phyloP scores from a whole-genome alignment of 1,140 invertebrate genomes.

The Nylanderia fulva region DNA sequence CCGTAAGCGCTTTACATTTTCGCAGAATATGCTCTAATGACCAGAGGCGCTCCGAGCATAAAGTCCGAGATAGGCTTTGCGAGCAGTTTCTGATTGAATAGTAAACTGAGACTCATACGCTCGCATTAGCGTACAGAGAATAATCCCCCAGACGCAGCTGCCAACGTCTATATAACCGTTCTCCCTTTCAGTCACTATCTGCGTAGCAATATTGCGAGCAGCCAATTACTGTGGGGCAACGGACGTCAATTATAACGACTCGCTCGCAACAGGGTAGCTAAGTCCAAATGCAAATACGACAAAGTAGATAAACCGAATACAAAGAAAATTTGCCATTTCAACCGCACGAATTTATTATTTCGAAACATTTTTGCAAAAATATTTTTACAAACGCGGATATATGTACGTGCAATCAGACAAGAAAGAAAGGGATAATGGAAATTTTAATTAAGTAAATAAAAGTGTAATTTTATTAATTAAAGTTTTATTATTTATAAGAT shows the following conservation, averaged over 20 bases:
- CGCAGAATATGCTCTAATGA: slow-evolving; percentile 56
- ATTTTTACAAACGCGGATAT: neutral
- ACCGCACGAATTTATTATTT: neutral
- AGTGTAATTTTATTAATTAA: neutral
- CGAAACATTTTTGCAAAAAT: neutral
- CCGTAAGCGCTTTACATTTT: slow-evolving; percentile 51
- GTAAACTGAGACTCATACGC: slow-evolving; percentile 65
- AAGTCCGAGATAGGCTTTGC: slow-evolving; percentile 60
- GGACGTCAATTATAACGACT: slow-evolving; percentile 62
- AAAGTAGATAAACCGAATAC: neutral
- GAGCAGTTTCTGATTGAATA: slow-evolving; percentile 66
- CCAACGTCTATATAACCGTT: slow-evolving; percentile 48
- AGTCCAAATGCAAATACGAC: slow-evolving; percentile 51
- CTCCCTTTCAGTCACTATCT: slow-evolving; percentile 63
- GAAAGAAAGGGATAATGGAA: neutral
- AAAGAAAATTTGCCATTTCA: slow-evolving; percentile 13
- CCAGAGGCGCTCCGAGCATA: slow-evolving; percentile 36
- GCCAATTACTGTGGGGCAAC: slow-evolving; percentile 57
- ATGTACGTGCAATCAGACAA: neutral
- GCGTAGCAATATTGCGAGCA: slow-evolving; percentile 54
- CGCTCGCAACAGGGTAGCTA: slow-evolving; percentile 50
- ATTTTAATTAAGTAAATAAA: neutral
- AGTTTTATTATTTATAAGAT: neutral
- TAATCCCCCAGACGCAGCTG: slow-evolving; percentile 66
- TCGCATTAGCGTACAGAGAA: slow-evolving; percentile 61